phyloP scores from a whole-genome alignment of 2,113 vertebrate genomes.

The Forbesichthys papilliferus region DNA sequence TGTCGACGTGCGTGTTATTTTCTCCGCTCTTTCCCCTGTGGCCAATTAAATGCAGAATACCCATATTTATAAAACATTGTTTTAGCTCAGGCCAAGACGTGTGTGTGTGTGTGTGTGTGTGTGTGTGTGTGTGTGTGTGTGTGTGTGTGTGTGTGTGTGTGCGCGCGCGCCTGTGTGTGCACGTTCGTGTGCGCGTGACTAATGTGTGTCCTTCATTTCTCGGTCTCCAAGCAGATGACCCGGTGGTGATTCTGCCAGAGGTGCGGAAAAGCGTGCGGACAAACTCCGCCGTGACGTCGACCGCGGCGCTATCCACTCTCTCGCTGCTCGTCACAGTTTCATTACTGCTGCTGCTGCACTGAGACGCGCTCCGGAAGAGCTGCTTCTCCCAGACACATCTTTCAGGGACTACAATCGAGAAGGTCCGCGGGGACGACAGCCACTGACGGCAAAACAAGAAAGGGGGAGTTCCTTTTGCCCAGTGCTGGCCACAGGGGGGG shows the following conservation, averaged over 20 bases:
- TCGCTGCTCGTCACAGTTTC: slow-evolving; percentile 77
- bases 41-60: too few species aligned
- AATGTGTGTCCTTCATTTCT: slow-evolving; percentile 27
- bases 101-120: too few species aligned
- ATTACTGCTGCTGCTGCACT: slow-evolving; percentile 72
- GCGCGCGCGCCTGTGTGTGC: too few species aligned
- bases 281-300: slow-evolving; percentile 63
- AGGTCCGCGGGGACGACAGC: slow-evolving; percentile 61
- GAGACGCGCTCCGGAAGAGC: slow-evolving; percentile 50
- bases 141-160: not conserved
- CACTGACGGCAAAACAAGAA: slow-evolving; percentile 54
- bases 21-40: not conserved
- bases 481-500: slow-evolving; percentile 72
- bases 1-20: not conserved
- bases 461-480: slow-evolving; percentile 54
- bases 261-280: slow-evolving; percentile 83
- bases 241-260: slow-evolving; percentile 73
- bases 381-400: slow-evolving; percentile 41
- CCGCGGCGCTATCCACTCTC: slow-evolving; percentile 55
- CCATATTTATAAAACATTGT: not conserved
- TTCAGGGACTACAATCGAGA: slow-evolving; percentile 67
- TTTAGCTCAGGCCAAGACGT: not conserved
- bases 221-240: slow-evolving; percentile 79
- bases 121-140: not conserved
- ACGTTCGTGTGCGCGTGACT: not conserved